phyloP scores from a whole-genome alignment of 2,888 invertebrate species.

The Cataglyphis rosenhaueri region DNA sequence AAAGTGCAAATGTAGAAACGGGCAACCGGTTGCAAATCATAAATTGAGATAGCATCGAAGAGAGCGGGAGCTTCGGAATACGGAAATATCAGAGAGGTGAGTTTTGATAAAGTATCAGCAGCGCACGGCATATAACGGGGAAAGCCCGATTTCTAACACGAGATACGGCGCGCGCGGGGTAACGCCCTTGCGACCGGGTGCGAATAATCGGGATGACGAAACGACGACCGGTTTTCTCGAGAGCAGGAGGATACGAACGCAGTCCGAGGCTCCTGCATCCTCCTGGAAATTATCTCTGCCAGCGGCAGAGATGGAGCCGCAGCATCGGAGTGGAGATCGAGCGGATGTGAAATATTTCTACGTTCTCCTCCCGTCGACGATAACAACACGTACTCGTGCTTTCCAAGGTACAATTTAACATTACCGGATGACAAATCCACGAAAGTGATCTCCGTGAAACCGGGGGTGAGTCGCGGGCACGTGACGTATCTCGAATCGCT shows the following conservation, averaged over 20 bases:
- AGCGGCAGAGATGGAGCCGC: background rate
- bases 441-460: background rate
- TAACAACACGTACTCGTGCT: background rate
- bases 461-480: background rate
- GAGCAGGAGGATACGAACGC: conserved; percentile 67
- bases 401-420: background rate
- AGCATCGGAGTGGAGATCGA: conserved; percentile 7
- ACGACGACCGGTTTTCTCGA: conserved; percentile 74
- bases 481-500: background rate
- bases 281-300: conserved; percentile 59
- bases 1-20: conserved; percentile 49
- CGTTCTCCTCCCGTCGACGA: background rate
- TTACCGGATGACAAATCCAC: background rate
- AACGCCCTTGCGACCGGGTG: conserved; percentile 69
- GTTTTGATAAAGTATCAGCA: conserved; percentile 56
- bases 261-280: conserved; percentile 65
- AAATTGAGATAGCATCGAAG: conserved; percentile 52
- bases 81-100: conserved; percentile 60
- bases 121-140: conserved; percentile 53
- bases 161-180: conserved; percentile 59
- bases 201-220: conserved; percentile 75
- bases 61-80: conserved; percentile 40
- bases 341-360: conserved; percentile 27
- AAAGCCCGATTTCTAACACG: conserved; percentile 67
- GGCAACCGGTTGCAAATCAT: conserved; percentile 55